phyloP scores from a whole-genome alignment of 2,113 vertebrate genomes.

The Eulemur rufifrons region DNA sequence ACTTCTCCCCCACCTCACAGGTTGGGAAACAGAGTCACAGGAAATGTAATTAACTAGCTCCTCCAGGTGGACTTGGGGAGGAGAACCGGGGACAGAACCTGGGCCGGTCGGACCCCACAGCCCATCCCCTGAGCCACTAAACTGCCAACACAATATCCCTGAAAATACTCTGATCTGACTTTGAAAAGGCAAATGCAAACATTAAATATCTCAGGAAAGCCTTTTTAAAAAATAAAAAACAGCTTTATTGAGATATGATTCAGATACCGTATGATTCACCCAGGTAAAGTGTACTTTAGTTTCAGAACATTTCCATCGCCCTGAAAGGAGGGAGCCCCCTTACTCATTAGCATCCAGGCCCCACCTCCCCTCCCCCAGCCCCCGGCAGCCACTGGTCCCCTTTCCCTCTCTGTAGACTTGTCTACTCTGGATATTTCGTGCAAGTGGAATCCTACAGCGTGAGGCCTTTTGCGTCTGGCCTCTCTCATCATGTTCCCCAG shows the following conservation, averaged over 20 bases:
- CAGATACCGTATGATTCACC: fast-evolving
- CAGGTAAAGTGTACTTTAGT: not conserved
- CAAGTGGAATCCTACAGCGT: fast-evolving
- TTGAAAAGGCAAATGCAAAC: not conserved
- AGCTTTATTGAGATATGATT: fast-evolving
- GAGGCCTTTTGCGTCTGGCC: not conserved
- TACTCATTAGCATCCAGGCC: fast-evolving
- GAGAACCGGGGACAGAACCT: fast-evolving
- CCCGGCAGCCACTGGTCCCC: not conserved
- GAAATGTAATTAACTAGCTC: too few relatives aligned
- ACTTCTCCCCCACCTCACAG: not conserved
- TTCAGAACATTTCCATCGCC: fast-evolving
- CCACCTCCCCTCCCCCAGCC: fast-evolving
- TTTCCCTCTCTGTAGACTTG: fast-evolving
- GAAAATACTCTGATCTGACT: not conserved
- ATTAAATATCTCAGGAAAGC: not conserved
- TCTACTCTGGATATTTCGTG: not conserved
- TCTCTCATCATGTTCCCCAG: not conserved
- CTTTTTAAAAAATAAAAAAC: not conserved
- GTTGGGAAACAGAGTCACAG: not conserved
- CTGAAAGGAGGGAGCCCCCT: not conserved
- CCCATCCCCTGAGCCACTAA: not conserved
- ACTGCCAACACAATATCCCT: too few relatives aligned
- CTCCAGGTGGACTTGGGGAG: fast-evolving
- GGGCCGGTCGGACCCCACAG: not conserved